Conservation (phyloP, 2,797 vertebrate genomes). For the Poeciliopsis paucimaculata region DNA sequence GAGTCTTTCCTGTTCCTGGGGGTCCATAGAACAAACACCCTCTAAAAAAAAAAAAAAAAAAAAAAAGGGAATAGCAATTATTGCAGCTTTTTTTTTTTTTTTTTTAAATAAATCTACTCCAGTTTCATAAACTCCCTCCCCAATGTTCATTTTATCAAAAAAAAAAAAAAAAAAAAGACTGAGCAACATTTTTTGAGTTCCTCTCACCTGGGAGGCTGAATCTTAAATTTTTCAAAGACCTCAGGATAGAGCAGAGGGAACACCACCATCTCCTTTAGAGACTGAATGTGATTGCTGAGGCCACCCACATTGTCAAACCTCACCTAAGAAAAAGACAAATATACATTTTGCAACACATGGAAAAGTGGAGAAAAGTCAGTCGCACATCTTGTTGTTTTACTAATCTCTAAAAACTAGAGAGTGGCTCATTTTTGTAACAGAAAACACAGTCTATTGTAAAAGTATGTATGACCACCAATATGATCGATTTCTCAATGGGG, state of each 20-base stretch:
- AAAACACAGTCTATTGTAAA: not conserved
- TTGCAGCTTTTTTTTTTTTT: not conserved
- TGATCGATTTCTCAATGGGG: not conserved
- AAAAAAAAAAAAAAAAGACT: not conserved
- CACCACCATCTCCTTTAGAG: conserved; percentile 99
- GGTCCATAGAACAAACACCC: conserved; percentile 99
- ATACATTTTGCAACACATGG: not conserved
- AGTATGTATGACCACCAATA: not conserved
- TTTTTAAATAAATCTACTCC: not conserved
- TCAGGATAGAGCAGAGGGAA: conserved; percentile 98
- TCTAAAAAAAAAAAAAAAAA: conserved; percentile 70
- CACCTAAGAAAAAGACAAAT: conserved; percentile 78
- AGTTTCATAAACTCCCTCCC: not conserved
- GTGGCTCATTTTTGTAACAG: not conserved
- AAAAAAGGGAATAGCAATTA: conserved; percentile 6
- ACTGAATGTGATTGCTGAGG: conserved; percentile 93
- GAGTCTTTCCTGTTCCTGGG: conserved; percentile 97
- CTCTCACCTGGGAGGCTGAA: conserved; percentile 95
- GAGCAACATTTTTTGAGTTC: not conserved
- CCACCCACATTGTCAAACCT: conserved; percentile 95
- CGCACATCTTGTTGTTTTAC: not conserved
- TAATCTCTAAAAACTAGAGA: not conserved
- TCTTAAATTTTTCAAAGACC: conserved; percentile 98
- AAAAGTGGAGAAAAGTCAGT: not conserved
- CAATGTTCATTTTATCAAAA: not conserved